Percentiles rank a stretch among this genome's conserved stretches.
These are phyloP conservation scores for Acromyrmex echinatior DNA, from an alignment of 1,140 invertebrate genomes.

Conservation along the genomic window DNA sequence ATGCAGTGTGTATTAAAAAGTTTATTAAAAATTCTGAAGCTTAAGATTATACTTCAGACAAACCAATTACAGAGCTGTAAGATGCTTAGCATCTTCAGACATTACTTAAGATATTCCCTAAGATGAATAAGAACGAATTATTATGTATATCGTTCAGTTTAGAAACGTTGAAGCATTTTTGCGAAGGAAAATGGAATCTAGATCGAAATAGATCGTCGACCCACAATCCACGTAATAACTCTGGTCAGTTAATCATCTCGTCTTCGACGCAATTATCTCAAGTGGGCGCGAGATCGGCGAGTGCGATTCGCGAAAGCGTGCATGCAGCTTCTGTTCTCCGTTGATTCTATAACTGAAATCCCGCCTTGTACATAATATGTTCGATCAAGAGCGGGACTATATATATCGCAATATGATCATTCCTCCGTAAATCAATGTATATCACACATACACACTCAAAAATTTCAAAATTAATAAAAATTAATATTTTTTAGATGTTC, in stretches of 20 bases:
- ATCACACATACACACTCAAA: neutral
- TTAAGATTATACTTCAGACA: too few relatives aligned
- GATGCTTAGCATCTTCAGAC: too few relatives aligned
- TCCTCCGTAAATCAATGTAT: neutral
- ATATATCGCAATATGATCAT: neutral
- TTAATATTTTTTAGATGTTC: neutral
- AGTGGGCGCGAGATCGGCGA: conserved; percentile 81
- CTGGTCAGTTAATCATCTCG: conserved; percentile 81
- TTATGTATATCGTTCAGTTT: neutral
- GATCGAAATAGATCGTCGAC: conserved; percentile 82
- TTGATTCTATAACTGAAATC: conserved; percentile 61
- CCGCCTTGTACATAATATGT: neutral
- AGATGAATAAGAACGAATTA: too few relatives aligned
- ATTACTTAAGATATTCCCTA: too few relatives aligned
- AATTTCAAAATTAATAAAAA: neutral
- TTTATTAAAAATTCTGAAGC: too few relatives aligned
- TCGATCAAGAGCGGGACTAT: neutral
- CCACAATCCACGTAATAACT: conserved; percentile 76
- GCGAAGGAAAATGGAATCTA: conserved; percentile 69
- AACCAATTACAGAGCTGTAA: too few relatives aligned
- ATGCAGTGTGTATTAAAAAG: too few relatives aligned
- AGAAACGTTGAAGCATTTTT: conserved; percentile 37
- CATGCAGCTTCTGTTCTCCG: conserved; percentile 72
- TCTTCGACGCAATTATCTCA: conserved; percentile 84
- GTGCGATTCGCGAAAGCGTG: conserved; percentile 74